phyloP scores from a whole-genome alignment of 2,888 invertebrate genomes.

The Sphinx pinastri region DNA sequence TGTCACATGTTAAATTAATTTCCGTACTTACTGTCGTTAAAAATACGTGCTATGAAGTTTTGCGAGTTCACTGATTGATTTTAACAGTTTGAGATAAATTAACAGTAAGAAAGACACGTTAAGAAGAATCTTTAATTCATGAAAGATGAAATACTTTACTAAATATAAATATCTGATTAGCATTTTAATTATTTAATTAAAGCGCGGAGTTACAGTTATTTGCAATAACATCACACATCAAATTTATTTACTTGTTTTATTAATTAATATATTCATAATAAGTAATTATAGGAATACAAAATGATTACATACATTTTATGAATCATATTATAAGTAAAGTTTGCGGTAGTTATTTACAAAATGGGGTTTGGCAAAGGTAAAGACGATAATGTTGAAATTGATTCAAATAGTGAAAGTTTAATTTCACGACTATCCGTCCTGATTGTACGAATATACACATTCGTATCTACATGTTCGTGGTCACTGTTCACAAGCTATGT shows the following conservation, averaged over 20 bases:
- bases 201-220: no score
- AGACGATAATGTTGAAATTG: constrained; percentile 37
- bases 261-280: no score
- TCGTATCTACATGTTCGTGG: not conserved
- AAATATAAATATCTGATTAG: no score
- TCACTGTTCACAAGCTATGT: not conserved
- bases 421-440: constrained; percentile 29
- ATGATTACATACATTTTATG: no score
- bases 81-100: not conserved
- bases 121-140: not conserved
- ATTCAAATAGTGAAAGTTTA: constrained; percentile 42
- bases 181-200: no score
- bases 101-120: not conserved
- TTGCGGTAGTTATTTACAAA: constrained; percentile 30
- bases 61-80: not conserved
- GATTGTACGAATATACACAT: not conserved
- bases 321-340: not conserved
- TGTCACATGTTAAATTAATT: constrained; percentile 8
- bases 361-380: constrained; percentile 36
- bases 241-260: no score
- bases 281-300: no score
- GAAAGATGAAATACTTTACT: not conserved
- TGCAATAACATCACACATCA: no score
- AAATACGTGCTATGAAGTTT: not conserved
- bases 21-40: not conserved